Conservation (phyloP, 2,113 vertebrate genomes). For the Abramis brama region DNA sequence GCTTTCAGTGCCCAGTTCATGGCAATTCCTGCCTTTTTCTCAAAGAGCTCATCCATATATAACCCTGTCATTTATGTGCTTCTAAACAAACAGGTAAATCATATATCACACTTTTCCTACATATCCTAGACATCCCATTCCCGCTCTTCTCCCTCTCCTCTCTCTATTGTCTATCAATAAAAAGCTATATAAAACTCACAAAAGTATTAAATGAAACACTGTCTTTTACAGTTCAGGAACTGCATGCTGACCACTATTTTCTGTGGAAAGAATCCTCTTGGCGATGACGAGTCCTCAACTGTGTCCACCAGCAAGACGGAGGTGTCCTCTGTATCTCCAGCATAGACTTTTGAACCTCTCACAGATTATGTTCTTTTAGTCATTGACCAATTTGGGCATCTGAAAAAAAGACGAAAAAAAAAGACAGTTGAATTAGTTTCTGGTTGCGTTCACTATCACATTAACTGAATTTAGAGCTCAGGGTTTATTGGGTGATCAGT, state of each 20-base stretch:
- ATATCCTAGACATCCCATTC: not conserved
- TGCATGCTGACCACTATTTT: constrained; percentile 77
- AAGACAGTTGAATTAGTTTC: not conserved
- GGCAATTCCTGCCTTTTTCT: constrained; percentile 77
- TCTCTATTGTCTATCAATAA: not conserved
- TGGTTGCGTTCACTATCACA: not conserved
- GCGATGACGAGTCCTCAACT: constrained; percentile 70
- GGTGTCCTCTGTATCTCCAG: constrained; percentile 73
- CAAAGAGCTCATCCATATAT: constrained; percentile 76
- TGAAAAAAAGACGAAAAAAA: not conserved
- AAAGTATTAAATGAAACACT: not conserved
- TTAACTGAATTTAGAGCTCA: not conserved
- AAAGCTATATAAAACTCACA: no score
- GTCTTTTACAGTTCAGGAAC: constrained; percentile 76
- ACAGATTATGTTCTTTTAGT: constrained; percentile 30
- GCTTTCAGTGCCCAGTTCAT: constrained; percentile 72
- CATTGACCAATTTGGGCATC: constrained; percentile 1
- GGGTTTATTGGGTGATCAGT: constrained; percentile 6
- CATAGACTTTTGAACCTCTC: constrained; percentile 34
- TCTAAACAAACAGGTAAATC: constrained; percentile 61
- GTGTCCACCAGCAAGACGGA: constrained; percentile 76
- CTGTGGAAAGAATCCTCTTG: constrained; percentile 74
- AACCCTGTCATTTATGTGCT: constrained; percentile 66
- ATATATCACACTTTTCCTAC: not conserved
- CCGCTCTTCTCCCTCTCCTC: not conserved